Base-by-base conservation (phyloP, 2,797 vertebrate species). In the Acrossocheilus fasciatus region DNA sequence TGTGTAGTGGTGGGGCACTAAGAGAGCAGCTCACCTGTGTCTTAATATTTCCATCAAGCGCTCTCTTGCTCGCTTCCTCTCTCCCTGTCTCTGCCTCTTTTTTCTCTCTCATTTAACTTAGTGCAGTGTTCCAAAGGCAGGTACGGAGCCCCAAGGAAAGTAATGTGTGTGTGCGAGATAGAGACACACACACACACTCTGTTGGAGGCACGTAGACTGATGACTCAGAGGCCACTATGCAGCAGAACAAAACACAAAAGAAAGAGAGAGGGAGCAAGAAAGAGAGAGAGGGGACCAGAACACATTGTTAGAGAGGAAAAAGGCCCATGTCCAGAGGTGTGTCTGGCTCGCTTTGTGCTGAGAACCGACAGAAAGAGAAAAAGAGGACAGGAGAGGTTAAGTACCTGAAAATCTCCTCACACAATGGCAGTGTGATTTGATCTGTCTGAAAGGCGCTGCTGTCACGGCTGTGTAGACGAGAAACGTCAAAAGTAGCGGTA, bases 371-470 rank as follows among this genome's bases (percentile, higher is more conserved):
- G 74, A 75, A 30, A 57, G 68, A 80, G 57, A 72, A 82, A 69
- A 66, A 45, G 47, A 84, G 84, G 79, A 82, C 77, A 82, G 75
- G 47, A 81, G 74, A 80, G 62, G 69, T 50, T 66, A 88, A 86
- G 82, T 77, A 83, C 86, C 85, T 87, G 74, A 59, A 80, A 52
- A 78, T 83, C 74, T 73, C 77, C 69, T 68, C 66, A 45, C 64
- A 89, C 79, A 89, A 89, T 81, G 79, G 75, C 84, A 62, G 57
- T 59, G 75, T 59, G 86, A 85, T 88, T 89, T 85, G 84, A 86
- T 89, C 70, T 59, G 47, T 85, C 85, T 74, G 82, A 85, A 84
- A 74, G 81, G 39, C 30, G 36, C 57, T 14, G 50, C 72, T 87
- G 77, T 87, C 47, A 59, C n/a, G 39, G 47, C 52, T 80, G 69